Evolutionary conservation across 2,113 vertebrate genomes (phyloP).

Genomic region (Chaetorhynchus papuensis): DNA sequence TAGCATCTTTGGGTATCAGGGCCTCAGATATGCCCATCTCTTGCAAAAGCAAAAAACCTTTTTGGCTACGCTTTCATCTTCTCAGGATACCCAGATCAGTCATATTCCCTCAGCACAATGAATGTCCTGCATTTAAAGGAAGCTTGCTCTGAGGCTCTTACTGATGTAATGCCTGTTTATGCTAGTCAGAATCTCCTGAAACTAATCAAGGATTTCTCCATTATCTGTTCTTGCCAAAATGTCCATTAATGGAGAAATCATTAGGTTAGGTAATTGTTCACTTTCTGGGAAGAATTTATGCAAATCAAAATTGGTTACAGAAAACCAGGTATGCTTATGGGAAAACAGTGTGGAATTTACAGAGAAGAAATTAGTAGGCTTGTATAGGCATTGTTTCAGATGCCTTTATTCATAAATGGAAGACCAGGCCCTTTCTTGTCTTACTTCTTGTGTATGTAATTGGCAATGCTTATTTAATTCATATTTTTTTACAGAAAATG

Average conservation of each 20-base stretch:
- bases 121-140: neutral
- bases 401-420: neutral
- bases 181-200: neutral
- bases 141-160: neutral
- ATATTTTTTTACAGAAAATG: neutral
- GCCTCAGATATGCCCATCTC: neutral
- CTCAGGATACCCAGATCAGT: neutral
- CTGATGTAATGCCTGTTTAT: neutral
- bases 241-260: neutral
- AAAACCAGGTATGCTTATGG: neutral
- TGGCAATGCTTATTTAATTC: neutral
- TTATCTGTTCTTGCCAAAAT: neutral
- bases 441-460: neutral
- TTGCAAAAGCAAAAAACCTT: neutral
- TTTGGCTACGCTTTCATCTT: neutral
- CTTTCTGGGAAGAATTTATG: conserved; percentile 32
- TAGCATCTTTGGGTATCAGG: neutral
- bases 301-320: neutral
- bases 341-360: neutral
- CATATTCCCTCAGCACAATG: neutral
- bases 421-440: neutral
- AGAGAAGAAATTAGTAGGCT: neutral
- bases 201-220: neutral
- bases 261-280: neutral
- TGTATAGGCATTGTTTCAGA: neutral